Evolutionary conservation across 2,888 invertebrate genomes (phyloP).

Genomic region (Chloromyia formosa): DNA sequence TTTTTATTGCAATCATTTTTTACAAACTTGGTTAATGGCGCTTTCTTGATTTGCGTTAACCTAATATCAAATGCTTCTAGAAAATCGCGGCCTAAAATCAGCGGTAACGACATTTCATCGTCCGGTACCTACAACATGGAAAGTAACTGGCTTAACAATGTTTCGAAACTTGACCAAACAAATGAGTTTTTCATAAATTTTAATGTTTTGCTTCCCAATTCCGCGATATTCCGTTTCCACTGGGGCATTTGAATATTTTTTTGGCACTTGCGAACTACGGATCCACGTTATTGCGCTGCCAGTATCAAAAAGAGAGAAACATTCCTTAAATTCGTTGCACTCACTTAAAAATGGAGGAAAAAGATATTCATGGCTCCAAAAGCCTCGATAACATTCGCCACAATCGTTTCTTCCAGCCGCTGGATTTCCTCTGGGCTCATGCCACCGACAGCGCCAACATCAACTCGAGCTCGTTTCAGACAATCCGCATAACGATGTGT

Average conservation of each 20-base stretch:
- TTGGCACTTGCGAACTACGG: not conserved
- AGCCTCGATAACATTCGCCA: not conserved
- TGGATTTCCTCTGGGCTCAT: slow-evolving; percentile 5
- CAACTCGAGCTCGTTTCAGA: not conserved
- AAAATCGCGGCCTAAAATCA: no score
- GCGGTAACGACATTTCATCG: no score
- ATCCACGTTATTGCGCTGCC: not conserved
- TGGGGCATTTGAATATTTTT: not conserved
- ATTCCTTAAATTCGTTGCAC: not conserved
- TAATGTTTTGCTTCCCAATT: not conserved
- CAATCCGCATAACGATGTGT: not conserved
- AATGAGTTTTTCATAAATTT: no score
- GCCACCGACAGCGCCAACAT: not conserved
- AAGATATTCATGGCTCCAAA: not conserved
- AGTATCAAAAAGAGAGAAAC: not conserved
- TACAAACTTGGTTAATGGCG: not conserved
- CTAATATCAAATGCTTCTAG: no score
- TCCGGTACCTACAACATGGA: no score
- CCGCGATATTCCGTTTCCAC: slow-evolving; percentile 3
- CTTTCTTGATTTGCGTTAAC: not conserved
- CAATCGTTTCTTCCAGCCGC: not conserved
- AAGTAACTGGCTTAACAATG: no score
- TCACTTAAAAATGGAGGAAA: not conserved
- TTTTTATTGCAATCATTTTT: no score
- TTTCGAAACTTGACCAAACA: no score